Conservation (phyloP, 2,797 vertebrate genomes). For the Vultur gryphus region DNA sequence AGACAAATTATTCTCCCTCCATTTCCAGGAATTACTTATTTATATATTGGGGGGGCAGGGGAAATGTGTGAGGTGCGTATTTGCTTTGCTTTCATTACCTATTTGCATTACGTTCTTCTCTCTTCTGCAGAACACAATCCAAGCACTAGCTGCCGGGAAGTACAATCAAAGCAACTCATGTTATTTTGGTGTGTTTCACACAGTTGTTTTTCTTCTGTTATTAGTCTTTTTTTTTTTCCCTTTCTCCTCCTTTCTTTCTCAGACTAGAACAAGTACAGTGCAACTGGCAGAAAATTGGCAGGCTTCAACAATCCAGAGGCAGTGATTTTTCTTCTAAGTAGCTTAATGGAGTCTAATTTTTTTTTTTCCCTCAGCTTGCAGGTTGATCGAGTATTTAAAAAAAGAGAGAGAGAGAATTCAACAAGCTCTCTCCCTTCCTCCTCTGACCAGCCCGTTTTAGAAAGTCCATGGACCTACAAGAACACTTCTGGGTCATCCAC, state of each 20-base stretch:
- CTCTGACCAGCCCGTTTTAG: neutral
- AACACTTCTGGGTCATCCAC: neutral
- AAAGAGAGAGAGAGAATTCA: neutral
- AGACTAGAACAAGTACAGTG: slow-evolving; percentile 41
- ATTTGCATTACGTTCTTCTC: neutral
- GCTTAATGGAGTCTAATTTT: slow-evolving; percentile 45
- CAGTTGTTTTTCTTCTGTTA: slow-evolving; percentile 17
- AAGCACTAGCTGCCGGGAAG: neutral
- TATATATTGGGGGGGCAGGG: neutral
- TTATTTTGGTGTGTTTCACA: neutral
- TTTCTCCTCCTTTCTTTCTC: neutral
- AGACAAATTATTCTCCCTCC: neutral
- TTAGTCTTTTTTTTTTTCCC: neutral
- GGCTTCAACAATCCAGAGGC: slow-evolving; percentile 32
- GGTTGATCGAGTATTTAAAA: neutral
- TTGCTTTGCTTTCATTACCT: neutral
- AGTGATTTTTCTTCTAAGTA: slow-evolving; percentile 46
- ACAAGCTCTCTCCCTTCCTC: neutral
- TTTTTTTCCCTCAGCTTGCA: slow-evolving; percentile 36
- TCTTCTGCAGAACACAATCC: neutral
- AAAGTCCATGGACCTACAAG: neutral
- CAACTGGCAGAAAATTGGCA: slow-evolving; percentile 64
- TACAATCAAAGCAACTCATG: neutral
- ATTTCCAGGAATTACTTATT: neutral
- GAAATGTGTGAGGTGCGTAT: neutral